phyloP scores from a whole-genome alignment of 1,140 invertebrate species.

The Hypsibius dujardini region DNA sequence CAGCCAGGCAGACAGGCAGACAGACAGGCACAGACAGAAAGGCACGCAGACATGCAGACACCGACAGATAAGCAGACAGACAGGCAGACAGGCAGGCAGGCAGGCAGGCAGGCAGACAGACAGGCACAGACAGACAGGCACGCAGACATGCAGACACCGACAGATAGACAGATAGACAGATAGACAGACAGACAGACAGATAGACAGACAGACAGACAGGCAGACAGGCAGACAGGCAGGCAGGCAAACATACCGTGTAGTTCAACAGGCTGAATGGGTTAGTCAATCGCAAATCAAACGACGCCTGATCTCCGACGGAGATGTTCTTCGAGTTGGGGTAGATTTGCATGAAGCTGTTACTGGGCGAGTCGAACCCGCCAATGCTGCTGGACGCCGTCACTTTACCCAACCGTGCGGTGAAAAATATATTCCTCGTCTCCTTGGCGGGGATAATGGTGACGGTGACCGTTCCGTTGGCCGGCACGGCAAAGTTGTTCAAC shows the following conservation, averaged over 20 bases:
- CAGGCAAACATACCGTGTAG: background rate
- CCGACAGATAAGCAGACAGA: too few species aligned
- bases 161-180: too few species aligned
- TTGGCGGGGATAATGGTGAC: background rate
- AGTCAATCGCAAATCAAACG: slow-evolving; percentile 11
- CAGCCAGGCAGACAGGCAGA: too few species aligned
- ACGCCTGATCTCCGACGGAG: slow-evolving; percentile 16
- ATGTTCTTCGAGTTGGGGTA: slow-evolving; percentile 44
- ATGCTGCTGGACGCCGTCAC: slow-evolving; percentile 36
- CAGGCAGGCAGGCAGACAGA: too few species aligned
- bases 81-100: too few species aligned
- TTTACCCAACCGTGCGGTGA: background rate
- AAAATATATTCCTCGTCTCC: background rate
- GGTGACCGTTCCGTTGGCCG: background rate
- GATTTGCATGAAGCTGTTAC: slow-evolving; percentile 55
- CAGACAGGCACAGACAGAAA: too few species aligned
- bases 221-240: too few species aligned
- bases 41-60: too few species aligned
- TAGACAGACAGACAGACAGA: too few species aligned
- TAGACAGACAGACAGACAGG: too few species aligned
- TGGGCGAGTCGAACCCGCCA: slow-evolving; percentile 49
- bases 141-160: background rate
- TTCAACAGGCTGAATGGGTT: slow-evolving; percentile 11
- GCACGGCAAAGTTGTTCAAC: slow-evolving; percentile 1
- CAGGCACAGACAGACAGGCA: too few species aligned